These are phyloP conservation scores for Pachyseris speciosa DNA, from an alignment of 64 coral and sea anemone genomes.

Conservation along the genomic window DNA sequence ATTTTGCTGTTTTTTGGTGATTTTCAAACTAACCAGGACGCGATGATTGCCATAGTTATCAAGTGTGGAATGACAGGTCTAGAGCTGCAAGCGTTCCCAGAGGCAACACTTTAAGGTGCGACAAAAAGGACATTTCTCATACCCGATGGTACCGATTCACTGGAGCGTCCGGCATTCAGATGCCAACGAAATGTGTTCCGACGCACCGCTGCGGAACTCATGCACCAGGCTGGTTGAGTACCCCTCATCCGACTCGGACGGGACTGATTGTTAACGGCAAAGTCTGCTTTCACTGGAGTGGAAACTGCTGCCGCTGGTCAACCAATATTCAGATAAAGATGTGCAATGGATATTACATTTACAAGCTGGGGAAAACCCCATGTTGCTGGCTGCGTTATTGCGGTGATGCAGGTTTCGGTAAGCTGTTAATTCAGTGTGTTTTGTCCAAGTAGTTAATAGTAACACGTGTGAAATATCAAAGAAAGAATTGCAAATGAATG, in stretches of 20 bases:
- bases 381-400: slow-evolving; percentile 65
- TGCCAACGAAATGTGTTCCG: slow-evolving; percentile 47
- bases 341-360: slow-evolving; percentile 67
- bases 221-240: slow-evolving; percentile 69
- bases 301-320: slow-evolving; percentile 46
- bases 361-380: slow-evolving; percentile 48
- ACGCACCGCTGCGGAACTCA: slow-evolving; percentile 44
- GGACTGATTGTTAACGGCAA: slow-evolving; percentile 44
- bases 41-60: slow-evolving; percentile 33
- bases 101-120: slow-evolving; percentile 31
- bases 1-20: not conserved
- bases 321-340: slow-evolving; percentile 64
- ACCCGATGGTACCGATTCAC: slow-evolving; percentile 75
- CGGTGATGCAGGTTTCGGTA: slow-evolving; percentile 39
- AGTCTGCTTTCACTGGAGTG: slow-evolving; percentile 76
- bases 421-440: not conserved
- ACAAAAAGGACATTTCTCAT: slow-evolving; percentile 5
- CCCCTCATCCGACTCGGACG: slow-evolving; percentile 19
- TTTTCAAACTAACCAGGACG: not conserved
- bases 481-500: no score
- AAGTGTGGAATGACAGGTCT: slow-evolving; percentile 8
- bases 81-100: slow-evolving; percentile 37
- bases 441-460: not conserved
- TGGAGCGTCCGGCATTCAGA: slow-evolving; percentile 31
- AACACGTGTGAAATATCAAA: no score